Evolutionary conservation across 2,113 vertebrate species (phyloP), one percentile per base, ranked within the genome.

Genomic region (Loxodonta africana): DNA sequence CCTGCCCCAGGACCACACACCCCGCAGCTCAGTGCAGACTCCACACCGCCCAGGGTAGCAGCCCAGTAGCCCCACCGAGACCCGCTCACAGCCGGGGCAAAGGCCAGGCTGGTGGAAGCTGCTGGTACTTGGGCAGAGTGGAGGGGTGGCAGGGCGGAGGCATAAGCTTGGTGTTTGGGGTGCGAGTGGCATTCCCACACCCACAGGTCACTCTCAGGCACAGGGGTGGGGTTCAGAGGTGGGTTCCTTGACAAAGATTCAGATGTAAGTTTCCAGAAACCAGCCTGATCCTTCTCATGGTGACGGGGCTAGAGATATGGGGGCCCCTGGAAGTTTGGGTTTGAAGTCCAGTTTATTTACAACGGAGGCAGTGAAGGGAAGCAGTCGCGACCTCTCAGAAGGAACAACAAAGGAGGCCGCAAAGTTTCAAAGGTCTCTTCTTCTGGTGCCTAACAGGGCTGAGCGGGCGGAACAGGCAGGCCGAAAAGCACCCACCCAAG

Each of bases 391-490:
- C 28, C 11, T 41, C 88, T 5, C 1, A 0, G 2, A 37, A 33
- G 46, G 33, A 21, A 48, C 20, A 21, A 48, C 20, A 3, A 15
- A 4, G 30, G 33, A 0, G n/a, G 51, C 74, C 0, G 1, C 46
- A 23, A 4, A 0, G 0, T 9, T 6, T 3, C 0, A 0, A 8
- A 44, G 23, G 37, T 14, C 2, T 1, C 20, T 20, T 1, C 20
- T 23, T 41, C 76, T 1, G 3, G 6, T 8, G 78, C 48, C 7
- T 6, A 41, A 23, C 7, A 17, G 46, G 18, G 46, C 46, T n/a
- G 12, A 46, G 60, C 1, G 2, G 4, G 60, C 1, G 3, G 41
- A 63, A n/a, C 6, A 17, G n/a, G 69, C n/a, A 12, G 69, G 15
- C 14, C 53, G 15, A 10, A 10, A 14, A 14, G 53, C 11, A 12